Evolutionary conservation across 2,888 invertebrate species (phyloP).

Genomic region (Idaea biselata): DNA sequence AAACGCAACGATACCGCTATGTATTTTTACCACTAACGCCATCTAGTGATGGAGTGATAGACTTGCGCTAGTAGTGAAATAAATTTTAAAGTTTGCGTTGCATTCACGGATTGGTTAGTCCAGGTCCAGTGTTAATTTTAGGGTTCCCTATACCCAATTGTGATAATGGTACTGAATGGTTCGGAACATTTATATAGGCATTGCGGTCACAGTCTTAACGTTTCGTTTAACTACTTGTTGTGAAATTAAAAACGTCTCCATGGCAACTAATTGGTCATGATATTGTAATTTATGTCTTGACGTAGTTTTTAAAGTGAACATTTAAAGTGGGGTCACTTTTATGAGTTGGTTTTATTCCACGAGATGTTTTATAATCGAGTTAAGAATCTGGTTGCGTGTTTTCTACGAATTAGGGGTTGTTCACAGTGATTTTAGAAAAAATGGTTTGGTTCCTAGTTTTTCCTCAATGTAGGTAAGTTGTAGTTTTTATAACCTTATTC

Average conservation of each 20-base stretch:
- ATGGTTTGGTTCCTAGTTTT: not conserved
- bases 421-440: not conserved
- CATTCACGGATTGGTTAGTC: too few species aligned
- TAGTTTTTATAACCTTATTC: too few species aligned
- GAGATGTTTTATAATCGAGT: not conserved
- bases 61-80: too few species aligned
- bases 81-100: too few species aligned
- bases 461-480: too few species aligned
- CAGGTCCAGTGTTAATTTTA: too few species aligned
- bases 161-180: too few species aligned
- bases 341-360: not conserved
- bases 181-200: too few species aligned
- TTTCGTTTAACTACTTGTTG: not conserved
- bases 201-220: not conserved
- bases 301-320: not conserved
- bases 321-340: not conserved
- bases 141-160: too few species aligned
- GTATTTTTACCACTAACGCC: too few species aligned
- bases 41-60: too few species aligned
- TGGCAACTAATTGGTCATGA: constrained; percentile 1
- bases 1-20: too few species aligned
- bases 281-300: not conserved
- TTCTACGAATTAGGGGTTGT: not conserved
- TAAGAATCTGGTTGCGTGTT: not conserved
- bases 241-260: not conserved